phyloP scores from a whole-genome alignment of 2,888 invertebrate genomes.

The Altica lythri region DNA sequence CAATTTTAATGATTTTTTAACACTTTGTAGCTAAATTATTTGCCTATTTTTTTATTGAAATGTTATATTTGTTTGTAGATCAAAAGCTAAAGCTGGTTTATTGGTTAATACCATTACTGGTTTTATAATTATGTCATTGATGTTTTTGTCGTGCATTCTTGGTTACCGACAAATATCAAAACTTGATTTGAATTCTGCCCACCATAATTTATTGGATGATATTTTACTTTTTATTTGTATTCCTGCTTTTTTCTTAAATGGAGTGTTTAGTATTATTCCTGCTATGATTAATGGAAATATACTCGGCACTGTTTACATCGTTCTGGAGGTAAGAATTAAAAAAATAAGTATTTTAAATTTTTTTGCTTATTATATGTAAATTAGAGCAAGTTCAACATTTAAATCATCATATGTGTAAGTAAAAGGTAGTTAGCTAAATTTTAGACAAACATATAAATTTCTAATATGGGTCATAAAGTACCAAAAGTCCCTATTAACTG shows the following conservation, averaged over 20 bases:
- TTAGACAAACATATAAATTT: neutral
- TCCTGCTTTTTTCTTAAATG: constrained; percentile 74
- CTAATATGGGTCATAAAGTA: too few species aligned
- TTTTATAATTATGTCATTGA: constrained; percentile 60
- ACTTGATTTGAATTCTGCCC: constrained; percentile 68
- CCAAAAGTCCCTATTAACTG: too few species aligned
- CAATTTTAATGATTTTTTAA: too few species aligned
- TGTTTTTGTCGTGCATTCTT: constrained; percentile 64
- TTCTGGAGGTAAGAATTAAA: constrained; percentile 43
- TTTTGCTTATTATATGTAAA: too few species aligned
- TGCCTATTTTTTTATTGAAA: neutral
- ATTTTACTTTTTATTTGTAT: constrained; percentile 72
- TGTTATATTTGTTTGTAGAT: neutral
- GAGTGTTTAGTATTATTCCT: constrained; percentile 70
- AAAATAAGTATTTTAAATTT: too few species aligned
- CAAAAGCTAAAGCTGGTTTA: constrained; percentile 57
- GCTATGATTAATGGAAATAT: constrained; percentile 55
- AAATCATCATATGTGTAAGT: too few species aligned
- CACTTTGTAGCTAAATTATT: too few species aligned
- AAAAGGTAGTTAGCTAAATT: too few species aligned
- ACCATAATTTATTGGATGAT: constrained; percentile 70
- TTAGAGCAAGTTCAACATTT: too few species aligned
- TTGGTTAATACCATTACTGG: constrained; percentile 61
- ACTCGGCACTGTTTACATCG: constrained; percentile 35
- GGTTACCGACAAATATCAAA: constrained; percentile 69